These are phyloP conservation scores for Eidolon helvum DNA, from an alignment of 2,113 vertebrate species.

Conservation along the genomic window DNA sequence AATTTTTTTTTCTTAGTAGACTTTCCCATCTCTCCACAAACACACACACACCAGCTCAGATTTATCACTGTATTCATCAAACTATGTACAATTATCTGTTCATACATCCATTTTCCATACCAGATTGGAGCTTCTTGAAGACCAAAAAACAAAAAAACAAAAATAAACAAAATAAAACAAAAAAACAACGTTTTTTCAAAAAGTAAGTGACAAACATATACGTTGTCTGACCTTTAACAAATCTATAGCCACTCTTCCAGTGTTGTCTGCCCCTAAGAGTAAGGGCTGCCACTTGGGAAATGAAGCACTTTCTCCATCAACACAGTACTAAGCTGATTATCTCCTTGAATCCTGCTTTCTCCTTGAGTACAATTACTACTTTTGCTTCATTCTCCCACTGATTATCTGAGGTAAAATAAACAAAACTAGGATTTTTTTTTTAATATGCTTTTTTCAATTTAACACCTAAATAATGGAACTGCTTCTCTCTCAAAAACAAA, in stretches of 20 bases:
- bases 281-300: not conserved
- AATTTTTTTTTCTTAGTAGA: constrained; percentile 8
- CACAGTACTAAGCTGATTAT: not conserved
- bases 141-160: not conserved
- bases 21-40: too few relatives aligned
- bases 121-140: not conserved
- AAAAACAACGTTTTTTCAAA: not conserved
- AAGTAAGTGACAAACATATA: not conserved
- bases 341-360: not conserved
- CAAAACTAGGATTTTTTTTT: not conserved
- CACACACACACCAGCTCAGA: not conserved
- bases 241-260: not conserved
- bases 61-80: not conserved
- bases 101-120: not conserved
- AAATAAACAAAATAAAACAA: not conserved
- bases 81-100: not conserved
- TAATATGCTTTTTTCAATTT: not conserved
- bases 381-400: not conserved
- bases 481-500: not conserved
- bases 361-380: not conserved
- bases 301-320: not conserved
- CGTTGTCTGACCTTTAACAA: not conserved
- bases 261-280: not conserved
- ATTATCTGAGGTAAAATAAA: not conserved
- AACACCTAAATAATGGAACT: not conserved